These are phyloP conservation scores for Baronia brevicornis DNA, from an alignment of 2,888 invertebrate genomes.

Conservation along the genomic window DNA sequence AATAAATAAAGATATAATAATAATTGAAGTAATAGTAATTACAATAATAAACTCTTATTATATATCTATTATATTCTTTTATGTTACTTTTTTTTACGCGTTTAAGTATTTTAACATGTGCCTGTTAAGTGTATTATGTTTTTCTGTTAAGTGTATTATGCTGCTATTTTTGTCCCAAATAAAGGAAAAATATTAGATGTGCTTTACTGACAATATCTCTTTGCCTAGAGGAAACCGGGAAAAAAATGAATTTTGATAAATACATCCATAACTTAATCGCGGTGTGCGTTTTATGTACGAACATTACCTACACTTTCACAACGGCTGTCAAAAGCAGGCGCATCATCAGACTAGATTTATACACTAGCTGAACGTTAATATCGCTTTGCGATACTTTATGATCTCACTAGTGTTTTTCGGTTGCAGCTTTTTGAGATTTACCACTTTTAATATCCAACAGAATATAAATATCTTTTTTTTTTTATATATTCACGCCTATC, in stretches of 20 bases:
- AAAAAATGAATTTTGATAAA: neutral
- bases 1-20: too few species aligned
- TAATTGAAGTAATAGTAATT: too few species aligned
- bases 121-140: too few species aligned
- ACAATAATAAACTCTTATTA: too few species aligned
- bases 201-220: neutral
- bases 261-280: neutral
- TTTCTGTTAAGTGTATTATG: too few species aligned
- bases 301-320: neutral
- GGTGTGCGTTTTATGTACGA: slow-evolving; percentile 6
- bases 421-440: slow-evolving; percentile 10
- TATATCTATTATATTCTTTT: too few species aligned
- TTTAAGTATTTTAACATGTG: too few species aligned
- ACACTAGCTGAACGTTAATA: slow-evolving; percentile 6
- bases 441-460: slow-evolving; percentile 7
- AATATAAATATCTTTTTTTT: neutral
- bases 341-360: slow-evolving; percentile 8
- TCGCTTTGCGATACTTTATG: slow-evolving; percentile 17
- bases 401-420: slow-evolving; percentile 1
- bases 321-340: slow-evolving; percentile 8
- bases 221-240: too few species aligned
- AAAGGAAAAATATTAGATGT: neutral
- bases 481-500: slow-evolving; percentile 11
- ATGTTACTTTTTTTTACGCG: too few species aligned
- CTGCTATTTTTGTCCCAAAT: too few species aligned